Percentiles rank a stretch among this genome's conserved stretches.
Evolutionary conservation across 1,140 invertebrate genomes (phyloP).

Genomic region (Neodiprion lecontei): DNA sequence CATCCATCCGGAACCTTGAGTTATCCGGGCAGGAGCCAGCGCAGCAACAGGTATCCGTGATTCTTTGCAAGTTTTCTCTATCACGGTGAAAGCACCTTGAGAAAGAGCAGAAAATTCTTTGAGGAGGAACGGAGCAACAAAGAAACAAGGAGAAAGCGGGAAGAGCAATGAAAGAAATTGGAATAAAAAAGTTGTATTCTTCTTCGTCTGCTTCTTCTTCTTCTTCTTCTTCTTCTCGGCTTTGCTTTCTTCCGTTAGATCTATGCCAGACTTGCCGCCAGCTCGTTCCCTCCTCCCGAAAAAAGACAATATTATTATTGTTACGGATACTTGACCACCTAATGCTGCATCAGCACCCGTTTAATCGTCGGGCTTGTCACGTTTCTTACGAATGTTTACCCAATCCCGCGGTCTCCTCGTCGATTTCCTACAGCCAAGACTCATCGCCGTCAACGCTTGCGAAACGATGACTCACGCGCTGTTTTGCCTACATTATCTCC

Average conservation of each 20-base stretch:
- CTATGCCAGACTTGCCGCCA: no score
- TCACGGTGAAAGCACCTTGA: not conserved
- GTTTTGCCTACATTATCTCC: constrained; percentile 26
- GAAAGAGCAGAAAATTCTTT: not conserved
- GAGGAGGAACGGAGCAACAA: not conserved
- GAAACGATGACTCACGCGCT: not conserved
- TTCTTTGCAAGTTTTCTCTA: not conserved
- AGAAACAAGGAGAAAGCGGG: not conserved
- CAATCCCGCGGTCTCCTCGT: no score
- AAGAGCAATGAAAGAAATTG: not conserved
- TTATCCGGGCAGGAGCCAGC: not conserved
- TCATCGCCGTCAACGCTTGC: not conserved
- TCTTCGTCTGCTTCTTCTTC: not conserved
- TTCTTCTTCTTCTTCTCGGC: not conserved
- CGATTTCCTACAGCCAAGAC: no score
- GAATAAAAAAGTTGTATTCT: not conserved
- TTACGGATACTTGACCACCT: no score
- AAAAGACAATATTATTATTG: no score
- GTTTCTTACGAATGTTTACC: no score
- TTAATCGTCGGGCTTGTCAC: no score
- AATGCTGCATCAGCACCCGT: no score
- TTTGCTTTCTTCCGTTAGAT: no score
- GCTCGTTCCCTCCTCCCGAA: no score
- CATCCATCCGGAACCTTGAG: not conserved
- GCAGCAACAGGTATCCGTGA: constrained; percentile 2